These are phyloP conservation scores for Myocastor coypus DNA, from an alignment of 2,113 vertebrate genomes.

Conservation along the genomic window DNA sequence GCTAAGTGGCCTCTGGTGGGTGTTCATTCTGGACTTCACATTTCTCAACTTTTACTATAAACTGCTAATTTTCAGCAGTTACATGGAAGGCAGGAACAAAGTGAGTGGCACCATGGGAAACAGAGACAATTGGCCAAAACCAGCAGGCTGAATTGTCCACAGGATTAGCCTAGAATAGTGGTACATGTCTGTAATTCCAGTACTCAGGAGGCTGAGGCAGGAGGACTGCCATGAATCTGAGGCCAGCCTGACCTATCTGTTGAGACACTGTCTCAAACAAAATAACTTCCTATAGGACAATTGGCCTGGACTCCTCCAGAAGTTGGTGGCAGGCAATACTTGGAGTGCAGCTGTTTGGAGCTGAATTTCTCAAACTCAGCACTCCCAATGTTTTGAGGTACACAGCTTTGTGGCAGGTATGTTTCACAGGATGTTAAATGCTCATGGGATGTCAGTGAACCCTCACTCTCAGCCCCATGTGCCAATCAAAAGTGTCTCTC, in stretches of 20 bases:
- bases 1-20: not conserved
- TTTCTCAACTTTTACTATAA: not conserved
- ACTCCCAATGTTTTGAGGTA: not conserved
- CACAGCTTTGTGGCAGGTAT: not conserved
- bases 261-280: not conserved
- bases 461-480: no score
- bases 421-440: not conserved
- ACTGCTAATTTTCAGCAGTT: not conserved
- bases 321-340: not conserved
- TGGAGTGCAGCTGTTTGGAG: no score
- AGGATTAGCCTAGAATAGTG: not conserved
- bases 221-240: not conserved
- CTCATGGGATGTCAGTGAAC: not conserved
- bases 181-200: not conserved
- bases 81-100: not conserved
- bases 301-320: not conserved
- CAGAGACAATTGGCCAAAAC: not conserved
- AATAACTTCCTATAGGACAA: not conserved
- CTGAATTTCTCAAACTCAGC: not conserved
- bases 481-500: not conserved
- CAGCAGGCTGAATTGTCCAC: not conserved
- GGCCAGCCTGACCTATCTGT: not conserved
- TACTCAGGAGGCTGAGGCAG: not conserved
- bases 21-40: not conserved
- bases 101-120: not conserved